Evolutionary conservation across 2,113 vertebrate genomes (phyloP).

Genomic region (Peromyscus maniculatus): DNA sequence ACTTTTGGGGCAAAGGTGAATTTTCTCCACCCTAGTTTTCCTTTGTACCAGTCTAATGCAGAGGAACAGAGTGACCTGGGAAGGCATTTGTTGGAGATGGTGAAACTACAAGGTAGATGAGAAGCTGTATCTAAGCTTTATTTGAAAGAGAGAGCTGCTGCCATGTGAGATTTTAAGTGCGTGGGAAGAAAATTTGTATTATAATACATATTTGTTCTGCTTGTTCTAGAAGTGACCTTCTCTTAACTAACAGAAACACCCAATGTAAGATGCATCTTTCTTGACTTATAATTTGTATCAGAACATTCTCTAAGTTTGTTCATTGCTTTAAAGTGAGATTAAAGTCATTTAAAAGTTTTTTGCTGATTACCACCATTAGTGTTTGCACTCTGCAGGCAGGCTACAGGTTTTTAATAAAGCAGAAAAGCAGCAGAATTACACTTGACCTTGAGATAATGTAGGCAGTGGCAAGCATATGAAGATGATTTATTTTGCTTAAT

Average conservation of each 20-base stretch:
- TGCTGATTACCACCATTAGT: slow-evolving; percentile 27
- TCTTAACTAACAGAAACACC: neutral
- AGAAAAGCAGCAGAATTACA: slow-evolving; percentile 31
- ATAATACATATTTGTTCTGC: slow-evolving; percentile 8
- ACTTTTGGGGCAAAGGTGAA: neutral
- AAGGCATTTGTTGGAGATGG: neutral
- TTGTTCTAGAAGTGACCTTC: neutral
- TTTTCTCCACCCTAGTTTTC: slow-evolving; percentile 13
- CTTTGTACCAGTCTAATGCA: neutral
- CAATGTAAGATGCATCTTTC: slow-evolving; percentile 8
- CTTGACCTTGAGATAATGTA: slow-evolving; percentile 54
- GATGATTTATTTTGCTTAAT: slow-evolving; percentile 68
- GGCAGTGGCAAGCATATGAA: slow-evolving; percentile 35
- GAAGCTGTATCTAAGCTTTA: neutral
- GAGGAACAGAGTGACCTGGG: neutral
- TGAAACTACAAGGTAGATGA: neutral
- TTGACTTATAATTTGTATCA: slow-evolving; percentile 52
- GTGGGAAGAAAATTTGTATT: slow-evolving; percentile 22
- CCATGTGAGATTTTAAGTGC: neutral
- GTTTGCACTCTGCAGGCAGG: slow-evolving; percentile 19
- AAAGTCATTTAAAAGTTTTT: neutral
- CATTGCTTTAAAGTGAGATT: slow-evolving; percentile 36
- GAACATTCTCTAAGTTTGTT: slow-evolving; percentile 27
- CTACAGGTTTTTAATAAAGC: slow-evolving; percentile 55
- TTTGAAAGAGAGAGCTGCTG: neutral